Evolutionary conservation across 2,888 invertebrate species (phyloP).

Genomic region (Amblyjoppa proteus): DNA sequence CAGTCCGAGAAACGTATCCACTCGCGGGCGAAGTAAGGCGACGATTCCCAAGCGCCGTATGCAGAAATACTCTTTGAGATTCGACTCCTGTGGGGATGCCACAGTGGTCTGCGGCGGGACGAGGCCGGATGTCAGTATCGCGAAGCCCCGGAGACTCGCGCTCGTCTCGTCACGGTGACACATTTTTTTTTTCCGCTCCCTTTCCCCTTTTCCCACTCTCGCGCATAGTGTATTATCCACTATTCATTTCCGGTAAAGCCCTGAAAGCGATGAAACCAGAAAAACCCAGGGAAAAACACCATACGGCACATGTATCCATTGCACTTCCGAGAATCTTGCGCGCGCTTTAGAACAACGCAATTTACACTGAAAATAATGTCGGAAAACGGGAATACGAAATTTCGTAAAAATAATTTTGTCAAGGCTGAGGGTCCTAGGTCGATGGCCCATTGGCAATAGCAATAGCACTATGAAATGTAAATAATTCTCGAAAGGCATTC

Average conservation of each 20-base stretch:
- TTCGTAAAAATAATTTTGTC: too few relatives aligned
- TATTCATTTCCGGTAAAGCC: conserved; percentile 23
- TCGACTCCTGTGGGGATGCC: conserved; percentile 35
- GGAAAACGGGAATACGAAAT: too few relatives aligned
- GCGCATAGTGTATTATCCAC: conserved; percentile 21
- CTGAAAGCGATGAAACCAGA: neutral
- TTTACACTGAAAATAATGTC: too few relatives aligned
- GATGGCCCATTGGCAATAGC: too few relatives aligned
- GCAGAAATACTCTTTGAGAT: conserved; percentile 58
- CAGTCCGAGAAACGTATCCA: conserved; percentile 52
- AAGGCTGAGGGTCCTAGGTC: too few relatives aligned
- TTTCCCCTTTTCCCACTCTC: neutral
- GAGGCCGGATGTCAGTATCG: conserved; percentile 54
- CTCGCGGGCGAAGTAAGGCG: conserved; percentile 42
- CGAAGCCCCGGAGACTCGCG: conserved; percentile 40
- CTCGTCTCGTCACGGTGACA: conserved; percentile 43
- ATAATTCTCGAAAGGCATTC: too few relatives aligned
- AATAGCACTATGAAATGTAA: too few relatives aligned
- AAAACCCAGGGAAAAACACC: neutral
- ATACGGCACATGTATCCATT: neutral
- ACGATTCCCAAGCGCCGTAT: conserved; percentile 64
- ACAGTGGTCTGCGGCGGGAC: conserved; percentile 12
- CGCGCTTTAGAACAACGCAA: neutral
- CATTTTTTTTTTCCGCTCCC: conserved; percentile 47
- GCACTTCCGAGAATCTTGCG: neutral